phyloP scores from a whole-genome alignment of 2,888 invertebrate species.

The Rhamnusium bicolor region DNA sequence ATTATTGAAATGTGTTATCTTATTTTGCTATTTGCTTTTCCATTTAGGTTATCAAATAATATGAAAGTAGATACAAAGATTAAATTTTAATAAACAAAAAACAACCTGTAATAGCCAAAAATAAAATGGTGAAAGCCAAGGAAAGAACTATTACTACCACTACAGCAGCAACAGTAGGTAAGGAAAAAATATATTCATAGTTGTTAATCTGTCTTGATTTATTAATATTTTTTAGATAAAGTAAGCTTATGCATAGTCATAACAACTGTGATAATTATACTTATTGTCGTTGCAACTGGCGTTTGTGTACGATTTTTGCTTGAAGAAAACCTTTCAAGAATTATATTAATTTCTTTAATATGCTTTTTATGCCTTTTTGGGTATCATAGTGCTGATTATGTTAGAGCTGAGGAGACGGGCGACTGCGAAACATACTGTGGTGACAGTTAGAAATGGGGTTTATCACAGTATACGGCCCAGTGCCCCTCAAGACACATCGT shows the following conservation, averaged over 20 bases:
- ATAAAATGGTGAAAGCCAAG: slow-evolving; percentile 31
- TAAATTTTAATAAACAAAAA: slow-evolving; percentile 22
- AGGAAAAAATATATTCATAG: slow-evolving; percentile 2
- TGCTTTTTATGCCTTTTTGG: slow-evolving; percentile 43
- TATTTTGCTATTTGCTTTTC: slow-evolving; percentile 27
- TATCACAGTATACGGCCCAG: slow-evolving; percentile 42
- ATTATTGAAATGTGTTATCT: slow-evolving; percentile 26
- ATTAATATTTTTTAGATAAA: slow-evolving; percentile 42
- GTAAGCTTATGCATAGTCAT: slow-evolving; percentile 43
- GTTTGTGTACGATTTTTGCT: slow-evolving; percentile 42
- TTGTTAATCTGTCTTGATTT: neutral
- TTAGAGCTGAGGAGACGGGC: slow-evolving; percentile 36
- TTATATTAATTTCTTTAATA: slow-evolving; percentile 42
- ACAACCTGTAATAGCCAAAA: slow-evolving; percentile 16
- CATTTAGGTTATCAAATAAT: slow-evolving; percentile 28
- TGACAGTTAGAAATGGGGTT: slow-evolving; percentile 38
- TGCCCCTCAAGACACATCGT: slow-evolving; percentile 44
- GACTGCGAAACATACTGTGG: slow-evolving; percentile 15
- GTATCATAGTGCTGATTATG: slow-evolving; percentile 26
- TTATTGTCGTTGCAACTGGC: slow-evolving; percentile 40
- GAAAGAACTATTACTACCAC: slow-evolving; percentile 33
- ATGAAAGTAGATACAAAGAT: slow-evolving; percentile 20
- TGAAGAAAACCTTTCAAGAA: slow-evolving; percentile 40
- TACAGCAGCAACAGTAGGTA: slow-evolving; percentile 31
- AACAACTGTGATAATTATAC: slow-evolving; percentile 40